Evolutionary conservation across 1,140 invertebrate species (phyloP).

Genomic region (Lanistes nyassanus): DNA sequence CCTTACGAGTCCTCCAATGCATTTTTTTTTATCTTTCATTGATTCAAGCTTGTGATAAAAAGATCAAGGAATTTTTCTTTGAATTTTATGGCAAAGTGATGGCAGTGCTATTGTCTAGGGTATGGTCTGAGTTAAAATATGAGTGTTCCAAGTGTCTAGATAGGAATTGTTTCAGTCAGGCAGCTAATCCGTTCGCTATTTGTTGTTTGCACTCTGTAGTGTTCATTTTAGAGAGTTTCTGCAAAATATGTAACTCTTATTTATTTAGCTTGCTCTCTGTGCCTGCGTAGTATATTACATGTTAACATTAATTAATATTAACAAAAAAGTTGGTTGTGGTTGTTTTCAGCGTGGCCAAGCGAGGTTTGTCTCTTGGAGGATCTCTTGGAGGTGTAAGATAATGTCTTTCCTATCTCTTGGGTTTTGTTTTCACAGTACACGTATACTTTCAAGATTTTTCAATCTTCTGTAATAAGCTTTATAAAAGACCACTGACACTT

Average conservation of each 20-base stretch:
- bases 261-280: too few species aligned
- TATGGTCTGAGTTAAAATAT: too few species aligned
- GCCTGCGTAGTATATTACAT: too few species aligned
- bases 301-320: too few species aligned
- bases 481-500: neutral
- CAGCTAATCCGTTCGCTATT: neutral
- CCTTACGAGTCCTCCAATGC: too few species aligned
- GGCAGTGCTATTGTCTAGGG: too few species aligned
- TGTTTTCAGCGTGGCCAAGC: constrained; percentile 48
- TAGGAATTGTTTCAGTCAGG: neutral
- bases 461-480: neutral
- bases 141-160: neutral
- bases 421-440: too few species aligned
- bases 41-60: too few species aligned
- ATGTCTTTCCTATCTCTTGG: neutral
- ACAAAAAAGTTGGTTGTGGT: constrained; percentile 4
- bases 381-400: constrained; percentile 53
- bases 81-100: neutral
- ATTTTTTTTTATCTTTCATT: too few species aligned
- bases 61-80: neutral
- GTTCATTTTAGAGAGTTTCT: neutral
- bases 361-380: constrained; percentile 47
- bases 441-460: neutral
- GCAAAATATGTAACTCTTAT: neutral
- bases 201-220: neutral